Evolutionary conservation across 2,113 vertebrate species (phyloP).

Genomic region (Hystrix cristata): DNA sequence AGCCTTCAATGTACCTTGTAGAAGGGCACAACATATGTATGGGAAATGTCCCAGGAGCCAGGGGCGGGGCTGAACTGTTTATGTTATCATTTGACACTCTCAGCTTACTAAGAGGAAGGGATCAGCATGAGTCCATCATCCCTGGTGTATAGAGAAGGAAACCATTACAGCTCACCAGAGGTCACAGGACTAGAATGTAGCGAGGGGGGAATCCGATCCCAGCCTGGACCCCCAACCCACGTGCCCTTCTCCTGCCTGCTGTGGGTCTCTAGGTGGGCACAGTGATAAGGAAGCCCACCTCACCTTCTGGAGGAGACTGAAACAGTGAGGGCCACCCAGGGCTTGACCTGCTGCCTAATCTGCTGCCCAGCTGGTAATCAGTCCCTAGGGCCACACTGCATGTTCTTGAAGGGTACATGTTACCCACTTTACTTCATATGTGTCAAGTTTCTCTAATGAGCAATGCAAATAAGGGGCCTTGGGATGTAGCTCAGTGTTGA

Average conservation of each 20-base stretch:
- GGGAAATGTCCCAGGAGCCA: not conserved
- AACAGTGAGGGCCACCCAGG: fast-evolving
- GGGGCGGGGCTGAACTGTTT: not conserved
- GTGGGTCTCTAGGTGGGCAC: too few relatives aligned
- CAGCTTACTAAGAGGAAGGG: not conserved
- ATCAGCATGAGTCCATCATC: not conserved
- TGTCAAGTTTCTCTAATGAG: not conserved
- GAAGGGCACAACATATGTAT: not conserved
- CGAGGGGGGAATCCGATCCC: not conserved
- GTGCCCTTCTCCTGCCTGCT: not conserved
- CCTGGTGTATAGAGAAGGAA: not conserved
- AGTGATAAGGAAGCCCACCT: not conserved
- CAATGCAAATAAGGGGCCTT: not conserved
- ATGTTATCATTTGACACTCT: not conserved
- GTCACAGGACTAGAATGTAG: not conserved
- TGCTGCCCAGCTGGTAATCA: not conserved
- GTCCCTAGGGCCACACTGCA: not conserved
- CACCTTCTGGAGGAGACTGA: not conserved
- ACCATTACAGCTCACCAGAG: not conserved
- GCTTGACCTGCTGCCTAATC: not conserved
- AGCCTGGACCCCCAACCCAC: not conserved
- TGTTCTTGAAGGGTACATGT: not conserved
- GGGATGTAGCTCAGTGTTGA: not conserved
- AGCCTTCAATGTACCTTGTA: not conserved
- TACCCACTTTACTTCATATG: not conserved